Evolutionary conservation across 2,888 invertebrate species (phyloP).

Genomic region (Serrognathus titanus): DNA sequence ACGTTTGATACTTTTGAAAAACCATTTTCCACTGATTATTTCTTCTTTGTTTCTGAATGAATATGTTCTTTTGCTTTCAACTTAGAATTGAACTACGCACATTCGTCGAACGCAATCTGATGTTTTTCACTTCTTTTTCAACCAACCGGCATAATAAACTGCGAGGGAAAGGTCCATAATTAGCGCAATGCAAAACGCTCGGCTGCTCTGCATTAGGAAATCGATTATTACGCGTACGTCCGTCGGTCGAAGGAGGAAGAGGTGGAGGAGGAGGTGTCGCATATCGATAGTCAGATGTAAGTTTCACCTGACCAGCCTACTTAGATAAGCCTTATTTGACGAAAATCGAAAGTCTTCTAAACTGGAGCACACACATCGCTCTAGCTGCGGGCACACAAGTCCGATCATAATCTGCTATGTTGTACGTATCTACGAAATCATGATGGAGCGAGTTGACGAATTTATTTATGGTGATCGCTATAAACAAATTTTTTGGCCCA

Average conservation of each 20-base stretch:
- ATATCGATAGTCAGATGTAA: constrained; percentile 15
- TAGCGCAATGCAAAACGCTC: constrained; percentile 4
- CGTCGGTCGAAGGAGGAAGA: neutral
- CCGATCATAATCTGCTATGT: neutral
- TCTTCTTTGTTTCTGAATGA: too few relatives aligned
- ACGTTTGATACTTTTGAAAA: too few relatives aligned
- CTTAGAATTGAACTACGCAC: too few relatives aligned
- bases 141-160: too few relatives aligned
- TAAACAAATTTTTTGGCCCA: too few relatives aligned
- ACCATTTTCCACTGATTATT: too few relatives aligned
- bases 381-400: constrained; percentile 13
- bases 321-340: constrained; percentile 38
- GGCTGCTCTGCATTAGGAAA: constrained; percentile 5
- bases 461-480: too few relatives aligned
- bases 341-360: constrained; percentile 39
- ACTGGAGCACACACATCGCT: constrained; percentile 36
- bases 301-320: constrained; percentile 36
- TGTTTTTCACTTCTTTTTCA: too few relatives aligned
- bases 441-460: neutral
- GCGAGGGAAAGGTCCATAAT: constrained; percentile 2
- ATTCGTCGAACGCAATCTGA: too few relatives aligned
- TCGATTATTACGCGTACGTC: constrained; percentile 6
- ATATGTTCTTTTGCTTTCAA: too few relatives aligned
- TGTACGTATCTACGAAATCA: neutral
- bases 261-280: constrained; percentile 15